Base-by-base conservation (phyloP, 2,888 invertebrate species). In the Meiosimyza decipiens region DNA sequence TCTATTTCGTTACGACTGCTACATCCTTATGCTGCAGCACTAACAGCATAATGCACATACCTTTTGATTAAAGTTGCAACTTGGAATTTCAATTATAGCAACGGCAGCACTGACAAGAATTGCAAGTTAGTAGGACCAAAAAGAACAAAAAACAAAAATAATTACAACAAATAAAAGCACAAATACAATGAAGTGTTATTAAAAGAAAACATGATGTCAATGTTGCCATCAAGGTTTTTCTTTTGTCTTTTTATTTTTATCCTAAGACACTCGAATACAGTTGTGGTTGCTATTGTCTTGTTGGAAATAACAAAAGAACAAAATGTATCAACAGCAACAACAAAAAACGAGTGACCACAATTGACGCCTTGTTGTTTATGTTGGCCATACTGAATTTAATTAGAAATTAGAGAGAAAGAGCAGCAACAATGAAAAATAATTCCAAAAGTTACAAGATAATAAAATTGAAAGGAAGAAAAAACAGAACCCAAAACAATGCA, bases 21-120 rank as follows among this genome's bases (percentile, higher is more conserved):
- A 40, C 40, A 40, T 40, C 40, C 40, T 40, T 40, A 40, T 9
- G 9, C 6, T 9, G 9, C 40, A 40, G 40, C 40, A 40, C 40
- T 9, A 40, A 40, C 6, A 40, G 40, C 40, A 9, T 7, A 6
- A 47, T 67, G 54, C 33, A 40, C 68, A 50, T 49, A 15, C 57
- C 33, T 28, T 50, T 40, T 50, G 64, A 7, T 49, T 59, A 11
- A 28, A 50, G 22, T 59, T 59, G 22, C 40, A 40, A 49, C 57
- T 15, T 22, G 59, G 68, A 68, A 68, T 68, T 57, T 59, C 68
- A 71, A 71, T 73, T 62, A 69, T 40, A 40, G 40, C 40, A 63
- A 57, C 62, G 51, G 33, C 47, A 64, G 50, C 16, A 60, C 15
- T 16, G 67, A 40, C 71, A 71, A 63, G 57, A 63, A 59, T 67